phyloP scores from a whole-genome alignment of 2,888 invertebrate species.

The Drosophila lacicola region DNA sequence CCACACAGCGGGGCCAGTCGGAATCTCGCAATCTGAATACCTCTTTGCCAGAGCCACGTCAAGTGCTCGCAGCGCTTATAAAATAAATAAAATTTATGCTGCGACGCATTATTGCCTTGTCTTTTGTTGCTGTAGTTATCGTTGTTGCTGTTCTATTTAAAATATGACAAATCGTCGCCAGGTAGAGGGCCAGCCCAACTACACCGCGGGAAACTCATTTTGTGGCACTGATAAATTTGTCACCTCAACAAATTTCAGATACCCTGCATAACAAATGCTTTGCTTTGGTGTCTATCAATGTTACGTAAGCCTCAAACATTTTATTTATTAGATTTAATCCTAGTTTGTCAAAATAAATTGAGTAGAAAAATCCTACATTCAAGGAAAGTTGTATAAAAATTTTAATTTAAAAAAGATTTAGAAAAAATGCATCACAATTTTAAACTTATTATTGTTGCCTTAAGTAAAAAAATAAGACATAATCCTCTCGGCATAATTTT shows the following conservation, averaged over 20 bases:
- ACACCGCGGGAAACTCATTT: conserved; percentile 64
- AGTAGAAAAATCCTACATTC: no score
- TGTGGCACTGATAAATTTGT: conserved; percentile 81
- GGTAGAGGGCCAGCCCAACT: conserved; percentile 47
- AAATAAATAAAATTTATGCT: conserved; percentile 81
- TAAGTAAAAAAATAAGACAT: no score
- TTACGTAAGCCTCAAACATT: no score
- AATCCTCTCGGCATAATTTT: no score
- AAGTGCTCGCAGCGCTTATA: conserved; percentile 75
- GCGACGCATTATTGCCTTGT: conserved; percentile 79
- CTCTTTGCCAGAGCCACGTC: conserved; percentile 63
- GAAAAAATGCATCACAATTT: no score
- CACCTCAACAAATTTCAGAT: conserved; percentile 46
- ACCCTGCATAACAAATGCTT: conserved; percentile 33
- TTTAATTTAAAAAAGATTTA: no score
- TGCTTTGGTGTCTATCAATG: conserved; percentile 4
- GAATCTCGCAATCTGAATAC: conserved; percentile 49
- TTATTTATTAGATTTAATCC: no score
- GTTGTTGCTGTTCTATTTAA: conserved; percentile 65
- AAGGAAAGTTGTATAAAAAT: no score
- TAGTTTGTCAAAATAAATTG: background rate
- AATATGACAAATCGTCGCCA: conserved; percentile 78
- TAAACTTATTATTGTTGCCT: no score
- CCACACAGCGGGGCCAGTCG: conserved; percentile 11
- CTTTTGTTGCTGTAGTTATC: conserved; percentile 60